Evolutionary conservation across 1,140 invertebrate species (phyloP), one percentile per base, ranked within the genome.

Genomic region (Papilio polyxenes): DNA sequence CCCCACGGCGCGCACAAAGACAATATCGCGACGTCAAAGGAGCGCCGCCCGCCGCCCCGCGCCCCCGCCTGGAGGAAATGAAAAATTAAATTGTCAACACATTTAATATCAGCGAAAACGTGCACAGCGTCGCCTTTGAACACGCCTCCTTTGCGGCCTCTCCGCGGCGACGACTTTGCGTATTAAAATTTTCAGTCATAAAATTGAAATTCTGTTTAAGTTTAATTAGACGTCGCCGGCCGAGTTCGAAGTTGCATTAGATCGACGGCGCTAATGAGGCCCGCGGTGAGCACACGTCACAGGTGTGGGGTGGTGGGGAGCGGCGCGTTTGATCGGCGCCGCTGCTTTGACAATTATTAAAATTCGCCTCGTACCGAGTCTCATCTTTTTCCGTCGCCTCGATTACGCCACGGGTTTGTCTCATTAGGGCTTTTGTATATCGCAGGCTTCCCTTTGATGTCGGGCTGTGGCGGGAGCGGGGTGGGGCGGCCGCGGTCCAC

Each of bases 41-140:
- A 90, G 87, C 89, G 88, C 85, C 89, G 86, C 86, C 82, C 85
- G 78, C 89, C 87, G 81, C 86, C 86, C 87, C 87, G 87, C 86
- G 87, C 86, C 85, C 88, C 87, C 88, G 91, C 90, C 91, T 90
- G 88, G 90, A 94, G 92, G 93, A 94, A 94, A 94, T 94, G 93
- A 94, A 94, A 94, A 94, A 94, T 94, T 94, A 94, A 94, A 94
- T 93, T 94, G 93, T 94, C 93, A 94, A 94, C 93, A 94, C 93
- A 93, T 94, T 94, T 94, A 94, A 94, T 94, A 94, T 94, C 93
- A 91, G 93, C 92, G 92, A 94, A 94, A 93, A 94, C 93, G 93
- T 93, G 92, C 91, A 90, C 92, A 90, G 87, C 91, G 89, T 86
- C 88, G 91, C 90, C 91, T 94, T 94, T 94, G 93, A 93, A 88